phyloP scores from a whole-genome alignment of 2,888 invertebrate species.

The Rhingia rostrata region DNA sequence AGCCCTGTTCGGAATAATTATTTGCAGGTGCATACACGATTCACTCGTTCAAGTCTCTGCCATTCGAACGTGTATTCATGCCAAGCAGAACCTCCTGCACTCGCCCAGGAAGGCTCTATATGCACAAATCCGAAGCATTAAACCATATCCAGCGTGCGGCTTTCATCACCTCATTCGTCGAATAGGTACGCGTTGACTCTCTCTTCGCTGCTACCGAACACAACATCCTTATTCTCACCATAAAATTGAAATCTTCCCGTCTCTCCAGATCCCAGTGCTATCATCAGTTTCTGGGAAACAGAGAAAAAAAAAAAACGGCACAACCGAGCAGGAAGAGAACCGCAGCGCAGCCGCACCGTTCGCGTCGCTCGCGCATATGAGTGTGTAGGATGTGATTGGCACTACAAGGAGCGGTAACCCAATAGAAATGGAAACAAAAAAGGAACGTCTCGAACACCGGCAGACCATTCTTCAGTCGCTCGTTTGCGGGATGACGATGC shows the following conservation, averaged over 20 bases:
- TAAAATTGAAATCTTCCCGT: conserved; percentile 67
- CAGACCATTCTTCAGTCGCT: conserved; percentile 38
- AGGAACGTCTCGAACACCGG: conserved; percentile 1
- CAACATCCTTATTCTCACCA: conserved; percentile 72
- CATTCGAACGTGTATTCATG: conserved; percentile 9
- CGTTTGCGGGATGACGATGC: conserved; percentile 43
- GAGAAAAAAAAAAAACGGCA: conserved; percentile 33
- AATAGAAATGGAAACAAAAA: conserved; percentile 45
- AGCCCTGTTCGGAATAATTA: conserved; percentile 70
- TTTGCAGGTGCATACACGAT: conserved; percentile 71
- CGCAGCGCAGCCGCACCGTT: not conserved
- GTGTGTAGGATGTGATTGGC: conserved; percentile 73
- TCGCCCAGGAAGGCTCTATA: not conserved
- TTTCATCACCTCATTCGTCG: conserved; percentile 73
- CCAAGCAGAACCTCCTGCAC: conserved; percentile 42
- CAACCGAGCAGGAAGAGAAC: conserved; percentile 64
- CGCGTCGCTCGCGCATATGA: conserved; percentile 11
- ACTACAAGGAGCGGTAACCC: conserved; percentile 63
- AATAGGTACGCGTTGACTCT: conserved; percentile 54
- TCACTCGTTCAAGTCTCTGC: conserved; percentile 3
- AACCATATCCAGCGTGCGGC: conserved; percentile 63
- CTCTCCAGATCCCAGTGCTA: not conserved
- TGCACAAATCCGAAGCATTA: conserved; percentile 39
- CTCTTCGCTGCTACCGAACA: conserved; percentile 54
- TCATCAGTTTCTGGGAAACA: conserved; percentile 30